These are phyloP conservation scores for Scaptomyza flava DNA, from an alignment of 2,888 invertebrate species.

Conservation along the genomic window DNA sequence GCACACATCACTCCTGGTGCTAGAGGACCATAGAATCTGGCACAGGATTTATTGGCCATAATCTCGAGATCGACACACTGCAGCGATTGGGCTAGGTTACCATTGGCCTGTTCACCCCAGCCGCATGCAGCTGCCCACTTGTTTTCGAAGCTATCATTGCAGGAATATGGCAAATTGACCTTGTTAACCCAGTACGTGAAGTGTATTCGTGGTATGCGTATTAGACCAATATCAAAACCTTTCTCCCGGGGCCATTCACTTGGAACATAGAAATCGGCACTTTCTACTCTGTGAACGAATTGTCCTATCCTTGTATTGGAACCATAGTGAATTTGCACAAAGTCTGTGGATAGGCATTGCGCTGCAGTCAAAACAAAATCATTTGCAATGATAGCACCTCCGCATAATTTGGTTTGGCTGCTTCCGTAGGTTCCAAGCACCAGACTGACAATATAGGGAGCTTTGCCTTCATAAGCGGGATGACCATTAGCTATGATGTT, in stretches of 20 bases:
- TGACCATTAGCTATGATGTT: constrained; percentile 64
- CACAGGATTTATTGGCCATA: constrained; percentile 77
- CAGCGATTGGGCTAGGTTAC: constrained; percentile 62
- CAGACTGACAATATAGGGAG: constrained; percentile 68
- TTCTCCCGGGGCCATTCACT: constrained; percentile 22
- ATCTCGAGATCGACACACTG: constrained; percentile 78
- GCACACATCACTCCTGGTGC: constrained; percentile 59
- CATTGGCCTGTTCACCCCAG: constrained; percentile 82
- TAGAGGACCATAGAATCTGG: constrained; percentile 26
- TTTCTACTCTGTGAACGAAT: constrained; percentile 37
- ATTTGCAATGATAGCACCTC: constrained; percentile 36
- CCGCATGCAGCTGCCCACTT: constrained; percentile 82
- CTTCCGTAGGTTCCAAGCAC: constrained; percentile 33
- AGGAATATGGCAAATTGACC: constrained; percentile 45
- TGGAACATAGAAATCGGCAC: constrained; percentile 6
- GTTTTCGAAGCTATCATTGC: constrained; percentile 65
- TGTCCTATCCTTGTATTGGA: constrained; percentile 43
- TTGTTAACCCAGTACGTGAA: constrained; percentile 32
- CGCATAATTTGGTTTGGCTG: constrained; percentile 36
- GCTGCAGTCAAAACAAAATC: constrained; percentile 50
- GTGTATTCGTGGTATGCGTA: constrained; percentile 54
- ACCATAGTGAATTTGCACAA: constrained; percentile 54
- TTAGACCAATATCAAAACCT: constrained; percentile 70
- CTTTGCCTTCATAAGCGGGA: constrained; percentile 49
- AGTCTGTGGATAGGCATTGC: constrained; percentile 49